Evolutionary conservation across 2,888 invertebrate genomes (phyloP).

Genomic region (Brachypalpus laphriformis): DNA sequence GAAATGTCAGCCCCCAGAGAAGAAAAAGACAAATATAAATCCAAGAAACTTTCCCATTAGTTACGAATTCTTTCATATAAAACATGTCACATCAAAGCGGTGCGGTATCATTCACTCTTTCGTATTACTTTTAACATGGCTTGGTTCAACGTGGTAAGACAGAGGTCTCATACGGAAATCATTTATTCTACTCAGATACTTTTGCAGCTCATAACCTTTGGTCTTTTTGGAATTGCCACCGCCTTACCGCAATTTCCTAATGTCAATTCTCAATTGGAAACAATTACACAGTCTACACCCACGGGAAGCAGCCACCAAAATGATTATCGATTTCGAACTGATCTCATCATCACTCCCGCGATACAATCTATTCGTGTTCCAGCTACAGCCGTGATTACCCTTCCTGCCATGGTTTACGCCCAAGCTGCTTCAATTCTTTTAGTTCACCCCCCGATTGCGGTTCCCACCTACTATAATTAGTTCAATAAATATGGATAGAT

Average conservation of each 20-base stretch:
- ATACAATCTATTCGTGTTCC: conserved; percentile 28
- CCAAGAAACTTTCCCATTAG: conserved; percentile 6
- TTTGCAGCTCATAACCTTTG: conserved; percentile 27
- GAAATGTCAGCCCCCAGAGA: not conserved
- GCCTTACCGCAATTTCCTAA: conserved; percentile 27
- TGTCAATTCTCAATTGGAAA: conserved; percentile 56
- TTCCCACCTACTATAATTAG: conserved; percentile 57
- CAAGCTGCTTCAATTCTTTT: conserved; percentile 17
- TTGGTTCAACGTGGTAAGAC: conserved; percentile 53
- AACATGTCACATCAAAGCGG: conserved; percentile 38
- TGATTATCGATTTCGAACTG: conserved; percentile 23
- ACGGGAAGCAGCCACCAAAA: conserved; percentile 6
- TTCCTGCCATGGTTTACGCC: conserved; percentile 6
- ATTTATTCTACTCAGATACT: conserved; percentile 3
- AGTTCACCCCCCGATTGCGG: not conserved
- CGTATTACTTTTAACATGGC: conserved; percentile 8
- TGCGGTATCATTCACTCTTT: conserved; percentile 39
- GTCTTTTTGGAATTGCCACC: conserved; percentile 9
- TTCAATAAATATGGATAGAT: conserved; percentile 34
- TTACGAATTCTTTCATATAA: conserved; percentile 50
- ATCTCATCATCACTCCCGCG: conserved; percentile 44
- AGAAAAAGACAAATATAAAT: not conserved
- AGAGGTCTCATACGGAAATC: not conserved
- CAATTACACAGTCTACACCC: conserved; percentile 4
- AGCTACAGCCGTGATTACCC: conserved; percentile 16